Evolutionary conservation across 2,797 vertebrate genomes (phyloP), one percentile per base, ranked within the genome.

Genomic region (Protonibea diacanthus): DNA sequence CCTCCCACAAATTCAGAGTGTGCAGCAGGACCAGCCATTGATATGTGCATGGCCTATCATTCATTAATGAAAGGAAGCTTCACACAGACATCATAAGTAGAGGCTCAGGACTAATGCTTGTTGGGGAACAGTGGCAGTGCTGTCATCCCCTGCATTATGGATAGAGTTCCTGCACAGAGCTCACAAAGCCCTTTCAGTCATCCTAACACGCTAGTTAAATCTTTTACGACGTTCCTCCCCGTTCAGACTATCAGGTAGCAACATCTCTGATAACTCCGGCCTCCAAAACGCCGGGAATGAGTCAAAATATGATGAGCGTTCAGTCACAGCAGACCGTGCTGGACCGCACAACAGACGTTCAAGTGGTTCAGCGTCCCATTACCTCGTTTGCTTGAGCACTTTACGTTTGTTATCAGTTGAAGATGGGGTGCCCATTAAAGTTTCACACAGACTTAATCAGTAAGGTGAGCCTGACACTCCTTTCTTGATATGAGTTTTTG

Each of bases 361-460:
- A 3, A 47, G 25, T 10, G 55, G 14, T 83, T 65, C 18, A 20
- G 58, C 62, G 20, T 74, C 47, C 61, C n/a, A 33, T 58, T 38
- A 10, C 57, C 29, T 15, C 0, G 23, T 71, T 64, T 53, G 18
- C 27, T 29, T 25, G 0, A 47, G n/a, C 45, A 23, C 84, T 71
- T 82, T 53, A 20, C 20, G 45, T 80, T 82, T 84, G 83, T 85
- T 91, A 88, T 90, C 84, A 78, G 74, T 11, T 49, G 72, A 92
- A 91, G 92, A 95, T 91, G 93, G 84, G 89, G 79, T 74, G 72
- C 78, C 74, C 92, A 95, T 96, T 95, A 95, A 95, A 94, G 84
- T 94, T 96, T 95, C 91, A 95, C 91, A 86, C 84, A 70, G 90
- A 87, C 92, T 92, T 94, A 95, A 95, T 95, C 91, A 93, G 95